phyloP scores from a whole-genome alignment of 2,888 invertebrate species.

The Eugnorisma glareosa region DNA sequence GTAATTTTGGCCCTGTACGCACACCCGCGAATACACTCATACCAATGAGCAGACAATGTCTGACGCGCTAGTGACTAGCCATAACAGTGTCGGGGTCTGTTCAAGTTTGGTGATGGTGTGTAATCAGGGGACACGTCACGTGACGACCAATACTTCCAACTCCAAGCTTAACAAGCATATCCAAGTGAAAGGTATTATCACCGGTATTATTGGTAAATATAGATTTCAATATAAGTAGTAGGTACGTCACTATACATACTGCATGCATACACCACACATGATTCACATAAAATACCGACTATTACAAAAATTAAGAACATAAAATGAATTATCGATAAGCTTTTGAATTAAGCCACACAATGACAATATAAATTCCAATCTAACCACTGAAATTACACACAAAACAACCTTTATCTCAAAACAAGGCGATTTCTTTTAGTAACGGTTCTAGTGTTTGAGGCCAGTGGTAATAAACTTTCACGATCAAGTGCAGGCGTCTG shows the following conservation, averaged over 20 bases:
- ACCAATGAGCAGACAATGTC: conserved; percentile 56
- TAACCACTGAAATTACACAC: conserved; percentile 73
- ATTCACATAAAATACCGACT: conserved; percentile 43
- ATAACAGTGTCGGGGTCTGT: conserved; percentile 31
- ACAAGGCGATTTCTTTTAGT: conserved; percentile 83
- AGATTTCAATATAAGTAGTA: conserved; percentile 32
- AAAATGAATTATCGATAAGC: conserved; percentile 43
- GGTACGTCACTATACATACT: conserved; percentile 36
- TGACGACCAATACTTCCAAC: conserved; percentile 23
- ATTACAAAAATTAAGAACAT: conserved; percentile 38
- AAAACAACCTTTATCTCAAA: conserved; percentile 76
- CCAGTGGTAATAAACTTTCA: conserved; percentile 88
- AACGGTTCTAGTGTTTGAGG: conserved; percentile 87
- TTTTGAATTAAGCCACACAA: conserved; percentile 58
- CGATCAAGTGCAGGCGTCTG: conserved; percentile 86
- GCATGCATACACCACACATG: conserved; percentile 49
- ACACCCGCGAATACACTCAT: conserved; percentile 69
- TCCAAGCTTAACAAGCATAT: conserved; percentile 41
- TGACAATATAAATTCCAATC: conserved; percentile 63
- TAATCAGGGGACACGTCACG: conserved; percentile 25
- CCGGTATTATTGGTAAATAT: conserved; percentile 45
- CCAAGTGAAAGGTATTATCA: conserved; percentile 55
- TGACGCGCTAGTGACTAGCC: conserved; percentile 46
- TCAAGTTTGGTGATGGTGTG: conserved; percentile 35
- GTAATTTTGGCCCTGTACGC: conserved; percentile 79